Evolutionary conservation across 2,797 vertebrate species (phyloP).

Genomic region (Sebastes variabilis): DNA sequence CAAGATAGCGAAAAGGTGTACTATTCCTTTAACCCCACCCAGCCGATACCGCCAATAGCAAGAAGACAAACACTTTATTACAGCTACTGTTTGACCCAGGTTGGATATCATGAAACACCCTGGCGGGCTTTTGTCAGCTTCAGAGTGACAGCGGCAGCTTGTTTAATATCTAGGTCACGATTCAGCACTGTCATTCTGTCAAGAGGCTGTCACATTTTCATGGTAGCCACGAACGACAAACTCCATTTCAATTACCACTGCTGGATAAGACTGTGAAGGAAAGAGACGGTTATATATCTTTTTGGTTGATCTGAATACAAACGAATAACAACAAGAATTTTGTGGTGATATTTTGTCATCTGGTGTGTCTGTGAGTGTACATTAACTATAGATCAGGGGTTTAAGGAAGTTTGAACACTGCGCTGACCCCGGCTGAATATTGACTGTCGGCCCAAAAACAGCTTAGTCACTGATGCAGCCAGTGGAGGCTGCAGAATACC

Average conservation of each 20-base stretch:
- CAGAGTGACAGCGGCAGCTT: conserved; percentile 71
- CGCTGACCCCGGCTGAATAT: neutral
- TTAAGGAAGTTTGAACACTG: neutral
- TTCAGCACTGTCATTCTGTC: conserved; percentile 43
- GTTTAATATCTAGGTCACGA: conserved; percentile 69
- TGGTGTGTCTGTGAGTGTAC: neutral
- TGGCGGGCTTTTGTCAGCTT: neutral
- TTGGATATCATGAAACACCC: neutral
- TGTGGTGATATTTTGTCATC: neutral
- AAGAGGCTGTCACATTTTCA: conserved; percentile 33
- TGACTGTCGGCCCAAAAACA: conserved; percentile 30
- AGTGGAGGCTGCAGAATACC: conserved; percentile 35
- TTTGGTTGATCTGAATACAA: neutral
- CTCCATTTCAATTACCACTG: neutral
- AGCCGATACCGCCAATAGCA: neutral
- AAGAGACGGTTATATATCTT: neutral
- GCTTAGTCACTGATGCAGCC: conserved; percentile 67
- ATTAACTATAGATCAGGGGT: neutral
- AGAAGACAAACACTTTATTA: neutral
- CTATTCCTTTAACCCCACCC: neutral
- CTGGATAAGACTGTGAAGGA: neutral
- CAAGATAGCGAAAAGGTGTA: neutral
- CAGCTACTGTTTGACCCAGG: conserved; percentile 20
- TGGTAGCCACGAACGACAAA: neutral
- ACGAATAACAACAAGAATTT: neutral